phyloP scores from a whole-genome alignment of 2,888 invertebrate genomes.

The Rapana venosa region DNA sequence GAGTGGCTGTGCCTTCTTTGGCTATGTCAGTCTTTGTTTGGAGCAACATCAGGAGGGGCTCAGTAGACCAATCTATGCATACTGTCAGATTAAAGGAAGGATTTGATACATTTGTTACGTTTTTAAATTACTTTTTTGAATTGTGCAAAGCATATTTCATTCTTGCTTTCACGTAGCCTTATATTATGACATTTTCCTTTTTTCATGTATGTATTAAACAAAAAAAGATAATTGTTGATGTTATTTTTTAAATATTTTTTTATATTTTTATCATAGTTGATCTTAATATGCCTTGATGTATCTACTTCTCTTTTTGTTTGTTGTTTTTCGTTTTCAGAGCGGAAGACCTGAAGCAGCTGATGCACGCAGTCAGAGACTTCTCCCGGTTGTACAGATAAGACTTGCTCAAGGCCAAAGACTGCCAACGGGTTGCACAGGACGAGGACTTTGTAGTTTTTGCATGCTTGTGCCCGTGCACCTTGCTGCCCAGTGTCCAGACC shows the following conservation, averaged over 20 bases:
- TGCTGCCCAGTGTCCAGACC: background rate
- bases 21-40: no score
- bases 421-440: background rate
- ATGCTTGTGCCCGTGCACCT: background rate
- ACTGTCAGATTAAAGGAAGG: no score
- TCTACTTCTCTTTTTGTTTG: background rate
- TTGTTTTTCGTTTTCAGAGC: conserved; percentile 81
- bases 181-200: no score
- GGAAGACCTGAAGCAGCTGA: conserved; percentile 88
- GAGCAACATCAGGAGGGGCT: no score
- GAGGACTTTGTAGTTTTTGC: background rate
- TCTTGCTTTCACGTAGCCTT: no score
- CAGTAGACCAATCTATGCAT: no score
- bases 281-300: background rate
- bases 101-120: no score
- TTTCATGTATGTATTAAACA: no score
- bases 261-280: background rate
- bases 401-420: background rate
- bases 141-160: no score
- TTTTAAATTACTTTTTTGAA: no score
- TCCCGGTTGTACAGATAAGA: conserved; percentile 90
- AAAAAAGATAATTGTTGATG: no score
- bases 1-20: no score
- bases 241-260: background rate
- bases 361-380: conserved; percentile 89